phyloP scores from a whole-genome alignment of 2,113 vertebrate species.

The Todiramphus chloris region DNA sequence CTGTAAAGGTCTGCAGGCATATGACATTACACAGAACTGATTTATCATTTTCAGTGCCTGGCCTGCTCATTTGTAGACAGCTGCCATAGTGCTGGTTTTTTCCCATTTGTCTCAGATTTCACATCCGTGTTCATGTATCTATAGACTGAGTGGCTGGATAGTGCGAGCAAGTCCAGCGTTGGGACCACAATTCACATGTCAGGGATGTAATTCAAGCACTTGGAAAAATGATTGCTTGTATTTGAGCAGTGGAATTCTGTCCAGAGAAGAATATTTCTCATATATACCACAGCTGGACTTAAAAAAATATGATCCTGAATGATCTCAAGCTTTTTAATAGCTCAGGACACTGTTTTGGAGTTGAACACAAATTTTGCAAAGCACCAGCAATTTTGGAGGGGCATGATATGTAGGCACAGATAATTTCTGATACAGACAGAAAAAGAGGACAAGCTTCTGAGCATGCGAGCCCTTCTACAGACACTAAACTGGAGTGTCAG shows the following conservation, averaged over 20 bases:
- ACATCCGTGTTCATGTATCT: neutral
- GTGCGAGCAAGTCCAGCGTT: neutral
- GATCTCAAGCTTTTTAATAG: neutral
- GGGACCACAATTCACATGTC: neutral
- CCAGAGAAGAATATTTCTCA: neutral
- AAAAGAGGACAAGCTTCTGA: neutral
- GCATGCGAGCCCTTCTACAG: neutral
- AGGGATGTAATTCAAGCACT: neutral
- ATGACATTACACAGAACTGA: constrained; percentile 16
- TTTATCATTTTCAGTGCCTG: constrained; percentile 3
- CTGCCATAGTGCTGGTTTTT: neutral
- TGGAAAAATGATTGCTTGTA: neutral
- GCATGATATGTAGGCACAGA: fast-evolving
- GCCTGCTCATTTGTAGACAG: neutral
- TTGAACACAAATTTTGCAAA: neutral
- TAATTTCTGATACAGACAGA: neutral
- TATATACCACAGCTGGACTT: neutral
- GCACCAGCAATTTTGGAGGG: neutral
- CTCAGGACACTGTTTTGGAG: neutral
- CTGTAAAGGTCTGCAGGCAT: constrained; percentile 3
- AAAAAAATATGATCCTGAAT: neutral
- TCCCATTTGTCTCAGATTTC: constrained; percentile 9
- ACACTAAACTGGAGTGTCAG: neutral
- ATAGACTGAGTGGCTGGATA: neutral
- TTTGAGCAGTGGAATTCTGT: neutral